Conservation (phyloP, 1,140 invertebrate species). For the Drosophila equinoxialis region DNA sequence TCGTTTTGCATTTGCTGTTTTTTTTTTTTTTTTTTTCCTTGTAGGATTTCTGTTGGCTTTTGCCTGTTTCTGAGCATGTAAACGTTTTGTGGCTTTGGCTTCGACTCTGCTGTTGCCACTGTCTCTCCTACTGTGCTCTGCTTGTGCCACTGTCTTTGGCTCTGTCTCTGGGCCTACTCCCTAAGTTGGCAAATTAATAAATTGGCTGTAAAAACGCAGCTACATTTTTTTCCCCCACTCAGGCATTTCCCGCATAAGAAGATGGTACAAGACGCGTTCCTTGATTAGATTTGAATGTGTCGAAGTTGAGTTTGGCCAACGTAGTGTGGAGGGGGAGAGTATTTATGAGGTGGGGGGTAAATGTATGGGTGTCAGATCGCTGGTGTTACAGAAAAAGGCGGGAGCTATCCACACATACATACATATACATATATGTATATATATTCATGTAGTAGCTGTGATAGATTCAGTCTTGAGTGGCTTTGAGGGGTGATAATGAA, state of each 20-base stretch:
- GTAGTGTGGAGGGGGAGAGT: no score
- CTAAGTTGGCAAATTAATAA: conserved; percentile 72
- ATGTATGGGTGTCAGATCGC: conserved; percentile 31
- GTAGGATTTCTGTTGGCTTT: conserved; percentile 20
- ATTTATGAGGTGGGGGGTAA: conserved; percentile 41
- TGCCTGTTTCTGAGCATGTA: conserved; percentile 48
- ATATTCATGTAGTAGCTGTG: conserved; percentile 2
- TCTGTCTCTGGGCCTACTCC: conserved; percentile 26
- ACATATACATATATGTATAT: neutral
- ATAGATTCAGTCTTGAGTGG: neutral
- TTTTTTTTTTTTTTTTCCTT: conserved; percentile 17
- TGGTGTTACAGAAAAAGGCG: conserved; percentile 9
- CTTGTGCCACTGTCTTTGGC: conserved; percentile 8
- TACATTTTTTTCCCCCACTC: conserved; percentile 12
- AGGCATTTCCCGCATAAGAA: conserved; percentile 18
- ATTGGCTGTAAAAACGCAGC: conserved; percentile 72
- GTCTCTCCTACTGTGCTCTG: no score
- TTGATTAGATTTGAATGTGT: conserved; percentile 70
- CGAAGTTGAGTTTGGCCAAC: conserved; percentile 24
- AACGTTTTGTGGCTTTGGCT: conserved; percentile 64
- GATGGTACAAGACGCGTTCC: conserved; percentile 53
- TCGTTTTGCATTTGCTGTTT: conserved; percentile 4
- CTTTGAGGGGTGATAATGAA: neutral
- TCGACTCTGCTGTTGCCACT: conserved; percentile 6
- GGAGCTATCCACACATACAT: no score